Conservation (phyloP, 2,888 invertebrate species). For the Agonopterix subpropinquella region DNA sequence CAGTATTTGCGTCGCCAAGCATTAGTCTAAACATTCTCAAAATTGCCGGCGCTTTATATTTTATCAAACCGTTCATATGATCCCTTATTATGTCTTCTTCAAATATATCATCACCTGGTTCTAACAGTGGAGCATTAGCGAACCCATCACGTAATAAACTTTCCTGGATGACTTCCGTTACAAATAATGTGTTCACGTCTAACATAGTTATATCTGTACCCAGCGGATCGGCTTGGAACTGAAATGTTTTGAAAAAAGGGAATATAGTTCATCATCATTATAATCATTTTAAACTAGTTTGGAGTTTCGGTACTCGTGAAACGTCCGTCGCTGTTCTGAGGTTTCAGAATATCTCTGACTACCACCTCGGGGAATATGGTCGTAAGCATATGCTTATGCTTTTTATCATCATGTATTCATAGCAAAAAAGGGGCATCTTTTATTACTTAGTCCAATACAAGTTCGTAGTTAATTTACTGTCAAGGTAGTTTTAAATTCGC, state of each 20-base stretch:
- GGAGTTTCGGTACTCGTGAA: no score
- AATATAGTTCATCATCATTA: neutral
- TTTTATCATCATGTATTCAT: no score
- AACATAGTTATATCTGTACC: conserved; percentile 30
- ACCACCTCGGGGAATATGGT: no score
- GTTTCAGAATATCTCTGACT: no score
- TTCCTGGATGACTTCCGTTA: conserved; percentile 57
- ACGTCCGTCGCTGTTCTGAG: no score
- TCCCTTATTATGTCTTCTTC: conserved; percentile 36
- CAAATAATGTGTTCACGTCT: conserved; percentile 51
- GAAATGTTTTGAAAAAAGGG: neutral
- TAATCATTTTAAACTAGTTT: neutral
- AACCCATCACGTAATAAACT: conserved; percentile 47
- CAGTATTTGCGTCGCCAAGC: conserved; percentile 30
- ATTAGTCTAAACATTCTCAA: conserved; percentile 42
- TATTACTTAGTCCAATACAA: no score
- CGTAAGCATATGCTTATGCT: no score
- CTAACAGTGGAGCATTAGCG: conserved; percentile 23
- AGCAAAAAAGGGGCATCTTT: no score
- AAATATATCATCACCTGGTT: conserved; percentile 29
- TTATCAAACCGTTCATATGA: conserved; percentile 36
- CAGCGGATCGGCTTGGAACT: conserved; percentile 35
- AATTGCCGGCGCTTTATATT: conserved; percentile 51
- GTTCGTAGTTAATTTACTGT: no score
- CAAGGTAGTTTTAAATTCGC: no score